Evolutionary conservation across 1,140 invertebrate species (phyloP).

Genomic region (Diabrotica virgifera): DNA sequence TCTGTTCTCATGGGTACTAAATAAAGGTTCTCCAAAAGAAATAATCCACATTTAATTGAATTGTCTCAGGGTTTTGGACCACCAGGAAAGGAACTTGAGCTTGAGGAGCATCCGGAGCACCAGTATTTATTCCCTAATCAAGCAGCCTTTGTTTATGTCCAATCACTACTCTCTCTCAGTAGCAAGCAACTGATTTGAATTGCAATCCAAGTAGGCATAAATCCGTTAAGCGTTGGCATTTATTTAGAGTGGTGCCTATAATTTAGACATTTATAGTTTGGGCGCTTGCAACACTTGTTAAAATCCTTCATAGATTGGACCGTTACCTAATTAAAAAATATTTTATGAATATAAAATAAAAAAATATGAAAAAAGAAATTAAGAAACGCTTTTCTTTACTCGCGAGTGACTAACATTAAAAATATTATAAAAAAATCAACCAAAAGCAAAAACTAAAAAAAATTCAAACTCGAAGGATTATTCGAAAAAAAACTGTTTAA

Average conservation of each 20-base stretch:
- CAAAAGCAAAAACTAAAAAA: too few relatives aligned
- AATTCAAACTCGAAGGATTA: too few relatives aligned
- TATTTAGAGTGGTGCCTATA: constrained; percentile 19
- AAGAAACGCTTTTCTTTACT: too few relatives aligned
- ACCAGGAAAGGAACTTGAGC: constrained; percentile 16
- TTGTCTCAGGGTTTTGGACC: constrained; percentile 34
- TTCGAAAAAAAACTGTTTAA: too few relatives aligned
- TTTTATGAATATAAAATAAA: too few relatives aligned
- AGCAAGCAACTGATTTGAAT: constrained; percentile 34
- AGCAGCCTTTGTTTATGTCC: constrained; percentile 36
- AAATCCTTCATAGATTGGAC: too few relatives aligned
- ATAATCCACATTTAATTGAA: constrained; percentile 33
- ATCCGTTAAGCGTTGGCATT: constrained; percentile 32
- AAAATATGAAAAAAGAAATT: too few relatives aligned
- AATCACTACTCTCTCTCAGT: constrained; percentile 33
- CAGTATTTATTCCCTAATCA: constrained; percentile 38
- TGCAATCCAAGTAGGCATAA: constrained; percentile 33
- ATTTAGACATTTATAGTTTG: not conserved
- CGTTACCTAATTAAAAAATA: too few relatives aligned
- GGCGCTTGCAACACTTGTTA: too few relatives aligned
- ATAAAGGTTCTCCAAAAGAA: constrained; percentile 16
- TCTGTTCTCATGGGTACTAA: not conserved
- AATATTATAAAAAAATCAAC: too few relatives aligned
- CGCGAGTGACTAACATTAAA: too few relatives aligned
- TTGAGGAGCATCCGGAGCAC: constrained; percentile 24